These are phyloP conservation scores for Nephrotoma guestfalica DNA, from an alignment of 2,888 invertebrate genomes.

Conservation along the genomic window DNA sequence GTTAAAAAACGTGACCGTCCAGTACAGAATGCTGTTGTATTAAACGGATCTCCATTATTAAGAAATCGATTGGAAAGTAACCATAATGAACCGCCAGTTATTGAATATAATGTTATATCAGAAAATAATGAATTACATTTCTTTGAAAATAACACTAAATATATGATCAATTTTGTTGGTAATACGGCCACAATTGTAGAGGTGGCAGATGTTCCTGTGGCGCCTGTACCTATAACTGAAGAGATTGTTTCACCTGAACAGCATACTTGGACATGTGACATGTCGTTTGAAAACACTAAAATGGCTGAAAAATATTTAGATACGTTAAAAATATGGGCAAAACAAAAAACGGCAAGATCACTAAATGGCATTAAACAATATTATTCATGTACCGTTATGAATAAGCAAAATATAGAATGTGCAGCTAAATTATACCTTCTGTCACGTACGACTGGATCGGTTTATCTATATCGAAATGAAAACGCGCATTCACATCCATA, in stretches of 20 bases:
- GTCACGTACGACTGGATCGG: neutral
- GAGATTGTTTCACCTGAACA: neutral
- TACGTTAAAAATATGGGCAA: neutral
- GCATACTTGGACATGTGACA: neutral
- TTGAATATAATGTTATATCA: neutral
- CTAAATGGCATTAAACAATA: neutral
- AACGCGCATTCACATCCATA: neutral
- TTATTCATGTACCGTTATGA: neutral
- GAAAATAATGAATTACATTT: neutral
- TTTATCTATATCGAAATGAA: neutral
- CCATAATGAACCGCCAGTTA: neutral
- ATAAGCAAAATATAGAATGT: neutral
- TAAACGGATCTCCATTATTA: neutral
- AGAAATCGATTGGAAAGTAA: neutral
- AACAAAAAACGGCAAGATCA: neutral
- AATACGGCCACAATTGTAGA: neutral
- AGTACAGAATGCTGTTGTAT: too few relatives aligned
- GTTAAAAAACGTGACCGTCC: too few relatives aligned
- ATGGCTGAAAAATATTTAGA: neutral
- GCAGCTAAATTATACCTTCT: neutral
- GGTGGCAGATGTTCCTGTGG: too few relatives aligned
- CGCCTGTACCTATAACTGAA: too few relatives aligned
- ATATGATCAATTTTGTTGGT: neutral
- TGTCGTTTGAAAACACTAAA: neutral
- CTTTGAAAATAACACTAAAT: neutral